Evolutionary conservation across 2,113 vertebrate species (phyloP).

Genomic region (Hippoglossus stenolepis): DNA sequence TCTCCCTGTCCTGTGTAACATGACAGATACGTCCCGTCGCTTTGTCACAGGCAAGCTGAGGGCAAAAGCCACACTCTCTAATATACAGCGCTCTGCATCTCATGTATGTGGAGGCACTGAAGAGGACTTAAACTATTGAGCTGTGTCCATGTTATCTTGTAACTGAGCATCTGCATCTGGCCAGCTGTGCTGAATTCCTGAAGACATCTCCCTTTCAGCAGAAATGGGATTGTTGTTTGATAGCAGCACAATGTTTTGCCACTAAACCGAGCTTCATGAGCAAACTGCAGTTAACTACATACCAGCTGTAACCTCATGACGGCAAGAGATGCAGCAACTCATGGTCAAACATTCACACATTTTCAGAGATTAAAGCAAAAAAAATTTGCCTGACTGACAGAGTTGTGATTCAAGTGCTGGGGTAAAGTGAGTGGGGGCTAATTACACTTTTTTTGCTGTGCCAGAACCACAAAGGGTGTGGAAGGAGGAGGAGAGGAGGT

Average conservation of each 20-base stretch:
- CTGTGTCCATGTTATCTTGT: background rate
- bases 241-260: background rate
- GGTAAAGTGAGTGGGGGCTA: too few relatives aligned
- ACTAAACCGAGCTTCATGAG: background rate
- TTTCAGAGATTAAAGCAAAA: background rate
- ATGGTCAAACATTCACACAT: background rate
- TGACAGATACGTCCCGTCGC: slow-evolving; percentile 30
- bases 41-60: too few relatives aligned
- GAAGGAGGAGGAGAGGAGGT: slow-evolving; percentile 55
- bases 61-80: background rate
- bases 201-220: slow-evolving; percentile 3
- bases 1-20: slow-evolving; percentile 13
- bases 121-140: background rate
- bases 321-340: slow-evolving; percentile 32
- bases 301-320: slow-evolving; percentile 28
- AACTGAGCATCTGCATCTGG: background rate
- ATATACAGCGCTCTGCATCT: background rate
- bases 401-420: too few relatives aligned
- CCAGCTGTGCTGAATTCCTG: background rate
- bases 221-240: slow-evolving; percentile 15
- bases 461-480: slow-evolving; percentile 76
- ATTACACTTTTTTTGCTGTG: slow-evolving; percentile 40
- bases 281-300: slow-evolving; percentile 31
- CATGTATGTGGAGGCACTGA: background rate
- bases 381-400: background rate